Evolutionary conservation across 2,888 invertebrate genomes (phyloP), one percentile per base, ranked within the genome.

Genomic region (Archips xylosteana): DNA sequence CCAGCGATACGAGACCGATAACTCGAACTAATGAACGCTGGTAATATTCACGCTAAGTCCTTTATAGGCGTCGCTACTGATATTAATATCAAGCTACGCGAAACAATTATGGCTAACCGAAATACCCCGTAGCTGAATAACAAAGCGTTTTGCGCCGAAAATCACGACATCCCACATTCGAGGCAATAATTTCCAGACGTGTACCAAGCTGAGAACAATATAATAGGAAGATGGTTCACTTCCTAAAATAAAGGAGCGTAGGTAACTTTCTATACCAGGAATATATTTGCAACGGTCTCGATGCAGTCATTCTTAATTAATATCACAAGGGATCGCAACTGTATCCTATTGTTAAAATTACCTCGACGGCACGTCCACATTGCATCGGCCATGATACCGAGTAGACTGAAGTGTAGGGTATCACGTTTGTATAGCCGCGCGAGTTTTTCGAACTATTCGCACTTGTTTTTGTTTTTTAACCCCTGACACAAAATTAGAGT

Each of bases 41-140:
- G 66, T 60, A 69, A 69, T 69, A 69, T 69, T 60, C 68, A 60
- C 49, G 49, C 54, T 71, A 71, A 71, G 71, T 65, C 68, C 68
- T 69, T 73, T 64, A 73, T 73, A 59, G 59, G 49, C 71, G 42
- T 32, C 39, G 64, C 73, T 54, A 66, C 57, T 64, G 69, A 69
- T 74, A 69, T 69, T 74, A 69, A 74, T 74, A 60, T 69, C 39
- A 68, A 63, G 72, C 72, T 63, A 64, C 39, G 54, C 57, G 51
- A 74, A 74, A 69, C 73, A 69, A 74, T 74, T 74, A 74, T 51
- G 64, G 68, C 68, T 49, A 63, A 68, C 68, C 72, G 68, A 68
- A 73, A 63, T 59, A 57, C 39, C 39, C 71, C 32, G 36, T 45
- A 45, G 63, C 54, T 23, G 39, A 49, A 47, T 68, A 73, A 64